These are phyloP conservation scores for Chelidonichthys spinosus DNA, from an alignment of 2,797 vertebrate genomes.

Conservation along the genomic window DNA sequence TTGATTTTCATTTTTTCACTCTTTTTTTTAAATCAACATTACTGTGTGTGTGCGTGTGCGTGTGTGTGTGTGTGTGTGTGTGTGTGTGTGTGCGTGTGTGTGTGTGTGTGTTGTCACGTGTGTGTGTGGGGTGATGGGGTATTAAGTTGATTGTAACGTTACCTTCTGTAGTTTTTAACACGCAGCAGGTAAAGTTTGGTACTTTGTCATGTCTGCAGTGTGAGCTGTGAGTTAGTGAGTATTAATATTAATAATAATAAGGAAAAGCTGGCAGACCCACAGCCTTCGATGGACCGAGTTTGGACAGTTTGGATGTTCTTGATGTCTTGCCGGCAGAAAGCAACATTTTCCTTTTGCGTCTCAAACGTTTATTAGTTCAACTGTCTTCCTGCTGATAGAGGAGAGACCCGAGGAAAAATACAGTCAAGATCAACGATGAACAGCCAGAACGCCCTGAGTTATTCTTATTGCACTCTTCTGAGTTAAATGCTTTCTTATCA, in stretches of 20 bases:
- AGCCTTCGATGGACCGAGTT: slow-evolving; percentile 42
- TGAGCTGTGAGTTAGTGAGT: slow-evolving; percentile 47
- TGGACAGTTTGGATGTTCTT: slow-evolving; percentile 7
- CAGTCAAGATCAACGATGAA: not conserved
- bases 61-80: slow-evolving; percentile 20
- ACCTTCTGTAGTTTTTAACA: slow-evolving; percentile 45
- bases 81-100: slow-evolving; percentile 22
- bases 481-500: not conserved
- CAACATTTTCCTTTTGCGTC: not conserved
- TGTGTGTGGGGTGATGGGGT: not conserved
- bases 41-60: slow-evolving; percentile 14
- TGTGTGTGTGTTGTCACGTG: not conserved
- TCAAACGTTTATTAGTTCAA: not conserved
- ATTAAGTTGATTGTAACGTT: slow-evolving; percentile 61
- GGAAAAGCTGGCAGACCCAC: slow-evolving; percentile 34
- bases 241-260: slow-evolving; percentile 35
- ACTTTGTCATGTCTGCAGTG: slow-evolving; percentile 44
- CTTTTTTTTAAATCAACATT: slow-evolving; percentile 34
- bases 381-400: no score
- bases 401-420: no score
- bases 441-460: not conserved
- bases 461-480: not conserved
- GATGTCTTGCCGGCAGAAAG: not conserved
- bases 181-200: slow-evolving; percentile 36
- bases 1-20: slow-evolving; percentile 29